Conservation (phyloP, 1,140 invertebrate species). For the Drosophila kepulauana region DNA sequence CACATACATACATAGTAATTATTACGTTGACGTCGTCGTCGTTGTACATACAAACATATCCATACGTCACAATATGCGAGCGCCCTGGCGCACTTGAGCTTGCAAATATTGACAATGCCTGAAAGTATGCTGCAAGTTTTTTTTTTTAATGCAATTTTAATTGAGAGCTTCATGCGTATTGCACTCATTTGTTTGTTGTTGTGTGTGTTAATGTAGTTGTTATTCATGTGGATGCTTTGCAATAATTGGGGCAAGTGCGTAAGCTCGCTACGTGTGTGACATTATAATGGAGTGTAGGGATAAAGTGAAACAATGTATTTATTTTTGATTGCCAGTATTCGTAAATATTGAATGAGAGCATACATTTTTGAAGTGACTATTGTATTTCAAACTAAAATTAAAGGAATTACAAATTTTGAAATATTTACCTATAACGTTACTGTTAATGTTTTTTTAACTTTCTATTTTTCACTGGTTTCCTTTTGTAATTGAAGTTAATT, state of each 20-base stretch:
- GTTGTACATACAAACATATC: background rate
- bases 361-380: no score
- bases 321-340: no score
- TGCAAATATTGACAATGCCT: conserved; percentile 57
- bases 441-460: background rate
- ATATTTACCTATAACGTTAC: conserved; percentile 14
- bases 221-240: conserved; percentile 37
- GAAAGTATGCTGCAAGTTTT: conserved; percentile 68
- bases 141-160: conserved; percentile 62
- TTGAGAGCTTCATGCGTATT: conserved; percentile 55
- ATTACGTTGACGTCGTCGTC: background rate
- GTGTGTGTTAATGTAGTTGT: conserved; percentile 18
- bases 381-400: no score
- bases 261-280: conserved; percentile 30
- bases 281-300: conserved; percentile 3
- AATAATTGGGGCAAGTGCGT: conserved; percentile 72
- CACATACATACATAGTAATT: conserved; percentile 2
- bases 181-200: conserved; percentile 4
- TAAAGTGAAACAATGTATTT: background rate
- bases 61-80: conserved; percentile 34
- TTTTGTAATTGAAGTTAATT: no score
- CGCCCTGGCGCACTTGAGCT: conserved; percentile 46
- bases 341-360: no score
- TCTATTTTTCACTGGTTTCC: background rate
- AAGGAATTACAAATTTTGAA: background rate